Evolutionary conservation across 2,888 invertebrate species (phyloP).

Genomic region (Netelia fuscicornis): DNA sequence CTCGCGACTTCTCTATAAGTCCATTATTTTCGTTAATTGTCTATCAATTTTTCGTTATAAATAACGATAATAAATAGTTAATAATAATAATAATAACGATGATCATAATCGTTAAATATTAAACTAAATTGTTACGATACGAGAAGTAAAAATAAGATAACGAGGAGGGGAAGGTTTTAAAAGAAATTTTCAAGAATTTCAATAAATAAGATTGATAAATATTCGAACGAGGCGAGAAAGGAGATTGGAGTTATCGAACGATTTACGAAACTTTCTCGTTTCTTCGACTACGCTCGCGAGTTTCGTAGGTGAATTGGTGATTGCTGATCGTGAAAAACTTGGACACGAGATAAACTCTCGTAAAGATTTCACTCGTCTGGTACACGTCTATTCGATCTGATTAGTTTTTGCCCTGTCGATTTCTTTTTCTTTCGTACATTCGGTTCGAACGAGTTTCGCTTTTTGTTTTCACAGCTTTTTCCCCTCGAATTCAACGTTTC

Average conservation of each 20-base stretch:
- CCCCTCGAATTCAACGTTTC: background rate
- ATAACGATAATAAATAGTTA: background rate
- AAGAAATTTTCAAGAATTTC: background rate
- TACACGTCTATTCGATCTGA: background rate
- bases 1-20: background rate
- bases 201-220: background rate
- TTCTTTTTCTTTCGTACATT: background rate
- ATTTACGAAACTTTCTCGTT: background rate
- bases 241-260: background rate
- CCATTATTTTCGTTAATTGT: background rate
- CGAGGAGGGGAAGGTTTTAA: background rate
- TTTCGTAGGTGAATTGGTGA: conserved; percentile 12
- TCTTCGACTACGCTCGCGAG: background rate
- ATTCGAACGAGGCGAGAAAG: background rate
- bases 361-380: conserved; percentile 2
- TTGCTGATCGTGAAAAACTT: background rate
- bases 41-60: background rate
- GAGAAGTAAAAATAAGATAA: background rate
- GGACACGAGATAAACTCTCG: background rate
- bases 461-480: background rate
- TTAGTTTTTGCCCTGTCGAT: background rate
- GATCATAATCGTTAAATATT: background rate
- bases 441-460: background rate
- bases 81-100: background rate
- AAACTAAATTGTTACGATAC: background rate